phyloP scores from a whole-genome alignment of 1,140 invertebrate genomes.

The Nixonia krombeini region DNA sequence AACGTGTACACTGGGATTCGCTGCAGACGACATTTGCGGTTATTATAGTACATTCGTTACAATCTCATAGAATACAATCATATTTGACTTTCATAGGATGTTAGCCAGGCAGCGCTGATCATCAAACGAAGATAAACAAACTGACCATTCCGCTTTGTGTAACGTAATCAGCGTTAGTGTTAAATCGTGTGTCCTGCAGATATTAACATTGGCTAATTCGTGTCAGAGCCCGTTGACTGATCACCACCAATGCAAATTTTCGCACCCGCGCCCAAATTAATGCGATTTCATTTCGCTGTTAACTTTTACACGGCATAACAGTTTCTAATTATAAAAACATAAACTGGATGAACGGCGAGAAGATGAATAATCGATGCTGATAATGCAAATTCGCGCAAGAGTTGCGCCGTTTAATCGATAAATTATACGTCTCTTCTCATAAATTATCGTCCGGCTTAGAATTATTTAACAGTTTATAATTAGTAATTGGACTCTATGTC shows the following conservation, averaged over 20 bases:
- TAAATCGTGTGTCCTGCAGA: conserved; percentile 35
- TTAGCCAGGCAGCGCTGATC: conserved; percentile 22
- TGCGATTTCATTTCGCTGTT: background rate
- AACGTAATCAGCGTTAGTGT: conserved; percentile 38
- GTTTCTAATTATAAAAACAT: no score
- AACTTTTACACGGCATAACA: no score
- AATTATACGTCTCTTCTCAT: no score
- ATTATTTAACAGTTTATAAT: no score
- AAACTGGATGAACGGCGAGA: no score
- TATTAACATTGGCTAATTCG: conserved; percentile 39
- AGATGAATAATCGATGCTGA: no score
- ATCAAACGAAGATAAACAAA: conserved; percentile 39
- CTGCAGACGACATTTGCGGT: no score
- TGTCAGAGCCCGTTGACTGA: conserved; percentile 22
- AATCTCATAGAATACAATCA: conserved; percentile 10
- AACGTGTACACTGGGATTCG: no score
- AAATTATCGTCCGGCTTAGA: no score
- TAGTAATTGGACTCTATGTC: no score
- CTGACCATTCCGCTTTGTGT: conserved; percentile 33
- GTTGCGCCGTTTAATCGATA: no score
- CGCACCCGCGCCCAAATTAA: background rate
- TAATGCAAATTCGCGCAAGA: no score
- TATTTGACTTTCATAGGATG: conserved; percentile 33
- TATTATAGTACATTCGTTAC: conserved; percentile 38
- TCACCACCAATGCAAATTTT: conserved; percentile 6